Evolutionary conservation across 2,113 vertebrate species (phyloP).

Genomic region (Marmota flaviventris): DNA sequence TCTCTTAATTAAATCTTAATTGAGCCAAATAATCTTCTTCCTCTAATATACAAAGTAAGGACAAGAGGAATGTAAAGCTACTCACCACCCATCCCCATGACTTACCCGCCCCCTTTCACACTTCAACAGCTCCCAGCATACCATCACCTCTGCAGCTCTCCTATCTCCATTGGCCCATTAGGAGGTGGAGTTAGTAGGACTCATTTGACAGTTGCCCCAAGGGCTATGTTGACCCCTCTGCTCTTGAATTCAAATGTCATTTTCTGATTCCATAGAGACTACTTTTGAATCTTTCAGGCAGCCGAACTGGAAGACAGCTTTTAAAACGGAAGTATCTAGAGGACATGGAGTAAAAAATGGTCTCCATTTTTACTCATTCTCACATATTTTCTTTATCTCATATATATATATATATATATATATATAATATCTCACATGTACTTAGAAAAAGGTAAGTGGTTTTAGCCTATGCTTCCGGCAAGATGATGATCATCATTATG

Average conservation of each 20-base stretch:
- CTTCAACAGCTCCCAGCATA: background rate
- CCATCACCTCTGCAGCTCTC: background rate
- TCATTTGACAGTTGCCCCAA: background rate
- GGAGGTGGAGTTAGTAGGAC: background rate
- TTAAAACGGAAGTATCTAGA: background rate
- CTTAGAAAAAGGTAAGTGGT: background rate
- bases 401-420: background rate
- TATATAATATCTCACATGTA: background rate
- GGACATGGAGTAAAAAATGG: background rate
- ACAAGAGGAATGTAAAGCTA: slow-evolving; percentile 1
- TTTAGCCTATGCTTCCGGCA: background rate
- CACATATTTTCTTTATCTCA: background rate
- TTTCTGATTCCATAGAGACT: background rate
- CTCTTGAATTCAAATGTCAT: background rate
- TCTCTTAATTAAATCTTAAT: slow-evolving; percentile 55
- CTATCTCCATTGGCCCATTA: background rate
- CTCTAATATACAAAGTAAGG: slow-evolving; percentile 52
- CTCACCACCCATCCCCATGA: background rate
- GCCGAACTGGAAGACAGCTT: background rate
- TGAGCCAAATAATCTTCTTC: slow-evolving; percentile 55
- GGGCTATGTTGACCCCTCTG: background rate
- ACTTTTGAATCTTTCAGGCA: background rate
- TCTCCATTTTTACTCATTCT: background rate
- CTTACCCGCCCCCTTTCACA: background rate
- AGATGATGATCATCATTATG: background rate